Evolutionary conservation across 2,888 invertebrate species (phyloP).

Genomic region (Lithosia quadra): DNA sequence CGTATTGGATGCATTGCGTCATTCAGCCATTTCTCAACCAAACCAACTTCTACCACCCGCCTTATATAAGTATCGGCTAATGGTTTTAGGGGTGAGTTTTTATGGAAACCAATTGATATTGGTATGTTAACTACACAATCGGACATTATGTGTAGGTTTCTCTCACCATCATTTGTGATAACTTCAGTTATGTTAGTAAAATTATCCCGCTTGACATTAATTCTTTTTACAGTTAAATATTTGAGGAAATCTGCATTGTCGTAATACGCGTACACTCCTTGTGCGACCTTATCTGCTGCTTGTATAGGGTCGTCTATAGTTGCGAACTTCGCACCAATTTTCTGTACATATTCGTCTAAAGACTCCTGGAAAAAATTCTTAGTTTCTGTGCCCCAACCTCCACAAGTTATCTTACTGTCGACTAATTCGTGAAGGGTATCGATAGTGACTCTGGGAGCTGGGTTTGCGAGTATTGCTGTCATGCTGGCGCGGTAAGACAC

Average conservation of each 20-base stretch:
- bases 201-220: constrained; percentile 68
- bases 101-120: constrained; percentile 93
- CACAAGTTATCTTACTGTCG: constrained; percentile 88
- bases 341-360: constrained; percentile 88
- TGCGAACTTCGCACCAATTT: constrained; percentile 90
- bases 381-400: constrained; percentile 91
- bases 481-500: constrained; percentile 94
- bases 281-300: constrained; percentile 89
- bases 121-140: constrained; percentile 94
- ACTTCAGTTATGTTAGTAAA: constrained; percentile 58
- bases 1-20: constrained; percentile 89
- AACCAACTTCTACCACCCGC: constrained; percentile 91
- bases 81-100: constrained; percentile 92
- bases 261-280: constrained; percentile 92
- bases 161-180: constrained; percentile 59
- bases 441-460: constrained; percentile 92
- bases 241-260: constrained; percentile 92
- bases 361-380: constrained; percentile 91
- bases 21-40: constrained; percentile 92
- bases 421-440: constrained; percentile 91
- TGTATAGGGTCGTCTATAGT: constrained; percentile 87
- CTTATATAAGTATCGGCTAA: constrained; percentile 89
- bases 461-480: constrained; percentile 94
- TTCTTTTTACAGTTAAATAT: constrained; percentile 88
- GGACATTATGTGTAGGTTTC: constrained; percentile 92